Conservation (phyloP, 2,888 invertebrate genomes). For the Andrena praecox region DNA sequence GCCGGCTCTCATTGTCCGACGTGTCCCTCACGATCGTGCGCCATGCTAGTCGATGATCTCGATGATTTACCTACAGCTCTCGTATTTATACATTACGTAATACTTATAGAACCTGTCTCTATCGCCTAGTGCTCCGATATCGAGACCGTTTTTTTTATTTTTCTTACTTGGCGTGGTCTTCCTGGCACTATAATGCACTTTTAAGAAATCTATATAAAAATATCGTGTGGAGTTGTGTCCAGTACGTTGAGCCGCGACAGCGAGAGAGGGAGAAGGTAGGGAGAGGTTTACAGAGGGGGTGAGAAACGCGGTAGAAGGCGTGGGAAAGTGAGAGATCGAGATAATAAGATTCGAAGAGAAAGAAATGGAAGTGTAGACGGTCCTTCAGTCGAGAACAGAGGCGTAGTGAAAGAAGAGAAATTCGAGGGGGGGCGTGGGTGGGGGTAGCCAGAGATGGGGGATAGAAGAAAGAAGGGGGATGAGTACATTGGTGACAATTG, state of each 20-base stretch:
- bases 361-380: slow-evolving; percentile 38
- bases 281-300: slow-evolving; percentile 46
- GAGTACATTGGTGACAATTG: slow-evolving; percentile 75
- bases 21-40: slow-evolving; percentile 41
- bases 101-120: slow-evolving; percentile 73
- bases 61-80: slow-evolving; percentile 42
- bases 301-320: not conserved
- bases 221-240: slow-evolving; percentile 81
- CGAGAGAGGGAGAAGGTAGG: slow-evolving; percentile 42
- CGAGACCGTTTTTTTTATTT: slow-evolving; percentile 59
- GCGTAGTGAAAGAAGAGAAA: not conserved
- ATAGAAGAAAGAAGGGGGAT: slow-evolving; percentile 57
- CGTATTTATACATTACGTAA: slow-evolving; percentile 58
- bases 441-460: slow-evolving; percentile 38
- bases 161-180: slow-evolving; percentile 76
- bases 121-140: slow-evolving; percentile 69
- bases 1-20: not conserved
- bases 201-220: slow-evolving; percentile 84
- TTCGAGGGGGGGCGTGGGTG: not conserved
- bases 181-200: slow-evolving; percentile 83
- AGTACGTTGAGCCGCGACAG: slow-evolving; percentile 78
- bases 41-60: slow-evolving; percentile 38
- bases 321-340: not conserved
- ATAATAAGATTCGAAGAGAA: not conserved
- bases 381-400: slow-evolving; percentile 21